A percentile compares a stretch with the other conserved stretches of the same genome.
Evolutionary conservation across 2,797 vertebrate species (phyloP).

Genomic region (Rallus crepitans): DNA sequence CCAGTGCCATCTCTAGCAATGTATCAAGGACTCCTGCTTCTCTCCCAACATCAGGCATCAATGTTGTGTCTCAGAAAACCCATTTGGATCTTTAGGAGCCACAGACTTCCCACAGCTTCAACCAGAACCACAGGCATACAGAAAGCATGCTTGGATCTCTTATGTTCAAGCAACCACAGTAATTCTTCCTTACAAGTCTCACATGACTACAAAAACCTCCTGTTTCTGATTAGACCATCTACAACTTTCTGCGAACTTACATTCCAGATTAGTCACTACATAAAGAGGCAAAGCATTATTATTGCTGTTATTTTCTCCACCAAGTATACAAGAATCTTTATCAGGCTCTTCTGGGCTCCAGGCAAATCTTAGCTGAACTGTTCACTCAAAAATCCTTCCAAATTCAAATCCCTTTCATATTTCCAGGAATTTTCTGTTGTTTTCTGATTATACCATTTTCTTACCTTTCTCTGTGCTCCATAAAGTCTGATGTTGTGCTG

Average conservation of each 20-base stretch:
- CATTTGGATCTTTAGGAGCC: not conserved
- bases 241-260: not conserved
- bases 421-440: not conserved
- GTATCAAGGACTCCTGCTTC: not conserved
- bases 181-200: not conserved
- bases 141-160: not conserved
- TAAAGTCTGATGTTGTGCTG: not conserved
- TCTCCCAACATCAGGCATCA: not conserved
- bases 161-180: not conserved
- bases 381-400: not conserved
- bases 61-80: not conserved
- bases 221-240: not conserved
- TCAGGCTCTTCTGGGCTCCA: not conserved
- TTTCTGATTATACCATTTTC: conserved; percentile 3
- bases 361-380: not conserved
- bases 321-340: not conserved
- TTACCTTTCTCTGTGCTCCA: conserved; percentile 21
- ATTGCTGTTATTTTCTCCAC: not conserved
- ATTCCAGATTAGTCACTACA: not conserved
- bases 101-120: not conserved
- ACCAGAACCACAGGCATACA: not conserved
- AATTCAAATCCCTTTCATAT: not conserved
- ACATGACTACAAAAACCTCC: not conserved
- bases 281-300: not conserved
- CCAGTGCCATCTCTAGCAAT: not conserved